A percentile compares a stretch with the other conserved stretches of the same genome.
phyloP scores from a whole-genome alignment of 2,797 vertebrate species.

The Hephaestus fuliginosus region DNA sequence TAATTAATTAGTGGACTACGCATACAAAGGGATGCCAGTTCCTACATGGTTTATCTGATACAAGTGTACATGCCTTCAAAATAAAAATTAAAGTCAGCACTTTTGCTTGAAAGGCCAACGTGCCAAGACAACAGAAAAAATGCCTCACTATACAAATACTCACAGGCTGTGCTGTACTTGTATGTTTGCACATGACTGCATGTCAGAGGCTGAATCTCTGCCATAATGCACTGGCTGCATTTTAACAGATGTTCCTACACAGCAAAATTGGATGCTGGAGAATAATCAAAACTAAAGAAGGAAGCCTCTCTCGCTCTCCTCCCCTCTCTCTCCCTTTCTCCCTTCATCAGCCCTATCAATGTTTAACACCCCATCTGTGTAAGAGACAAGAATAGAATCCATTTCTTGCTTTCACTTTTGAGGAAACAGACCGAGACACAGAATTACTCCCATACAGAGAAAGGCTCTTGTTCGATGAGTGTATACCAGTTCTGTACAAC shows the following conservation, averaged over 20 bases:
- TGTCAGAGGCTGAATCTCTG: slow-evolving; percentile 13
- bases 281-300: slow-evolving; percentile 37
- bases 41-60: not conserved
- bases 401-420: slow-evolving; percentile 54
- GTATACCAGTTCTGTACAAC: slow-evolving; percentile 35
- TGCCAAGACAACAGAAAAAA: not conserved
- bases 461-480: slow-evolving; percentile 35
- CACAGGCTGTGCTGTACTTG: not conserved
- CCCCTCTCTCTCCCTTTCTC: slow-evolving; percentile 26
- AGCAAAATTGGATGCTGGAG: slow-evolving; percentile 30
- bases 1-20: not conserved
- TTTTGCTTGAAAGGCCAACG: not conserved
- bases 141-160: not conserved
- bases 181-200: slow-evolving; percentile 1
- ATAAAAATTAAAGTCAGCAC: slow-evolving; percentile 1
- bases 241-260: slow-evolving; percentile 35
- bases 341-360: slow-evolving; percentile 67
- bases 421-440: slow-evolving; percentile 43
- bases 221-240: slow-evolving; percentile 22
- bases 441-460: slow-evolving; percentile 39
- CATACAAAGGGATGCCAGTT: not conserved
- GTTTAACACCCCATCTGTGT: slow-evolving; percentile 75
- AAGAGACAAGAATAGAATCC: slow-evolving; percentile 62
- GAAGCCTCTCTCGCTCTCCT: not conserved
- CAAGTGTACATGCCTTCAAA: not conserved